phyloP scores from a whole-genome alignment of 2,113 vertebrate species.

The Murina feae region DNA sequence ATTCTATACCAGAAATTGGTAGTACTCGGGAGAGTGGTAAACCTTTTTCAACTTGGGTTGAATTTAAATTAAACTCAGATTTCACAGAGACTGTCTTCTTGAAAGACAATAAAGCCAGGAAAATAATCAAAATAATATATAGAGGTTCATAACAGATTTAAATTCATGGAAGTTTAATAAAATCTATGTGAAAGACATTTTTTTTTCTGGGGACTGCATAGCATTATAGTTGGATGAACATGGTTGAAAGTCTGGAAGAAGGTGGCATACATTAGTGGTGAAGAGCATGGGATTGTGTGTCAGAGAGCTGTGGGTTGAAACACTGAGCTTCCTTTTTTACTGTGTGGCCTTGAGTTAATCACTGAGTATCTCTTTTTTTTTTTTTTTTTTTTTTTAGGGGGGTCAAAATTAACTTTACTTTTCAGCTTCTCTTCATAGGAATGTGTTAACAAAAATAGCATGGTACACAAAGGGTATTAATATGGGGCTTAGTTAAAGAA shows the following conservation, averaged over 20 bases:
- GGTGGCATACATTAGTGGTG: background rate
- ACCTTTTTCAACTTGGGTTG: constrained; percentile 24
- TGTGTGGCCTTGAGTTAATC: background rate
- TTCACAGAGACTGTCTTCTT: background rate
- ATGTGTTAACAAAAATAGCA: background rate
- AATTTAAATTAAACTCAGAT: constrained; percentile 26
- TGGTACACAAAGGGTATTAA: background rate
- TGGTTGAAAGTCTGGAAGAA: background rate
- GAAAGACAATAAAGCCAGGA: background rate
- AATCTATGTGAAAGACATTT: background rate
- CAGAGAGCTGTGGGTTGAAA: background rate
- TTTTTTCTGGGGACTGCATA: background rate
- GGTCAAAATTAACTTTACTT: constrained; percentile 42
- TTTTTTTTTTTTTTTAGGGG: background rate
- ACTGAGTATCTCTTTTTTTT: background rate
- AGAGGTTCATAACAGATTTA: background rate
- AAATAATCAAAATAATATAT: constrained; percentile 7
- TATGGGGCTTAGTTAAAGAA: background rate
- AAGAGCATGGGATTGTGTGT: background rate
- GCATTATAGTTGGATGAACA: background rate
- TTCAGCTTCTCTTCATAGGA: background rate
- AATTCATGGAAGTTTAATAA: background rate
- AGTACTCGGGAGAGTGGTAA: constrained; percentile 34
- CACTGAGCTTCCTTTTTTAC: background rate
- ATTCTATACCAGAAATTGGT: constrained; percentile 45